These are phyloP conservation scores for Scomber japonicus DNA, from an alignment of 2,113 vertebrate genomes.

Conservation along the genomic window DNA sequence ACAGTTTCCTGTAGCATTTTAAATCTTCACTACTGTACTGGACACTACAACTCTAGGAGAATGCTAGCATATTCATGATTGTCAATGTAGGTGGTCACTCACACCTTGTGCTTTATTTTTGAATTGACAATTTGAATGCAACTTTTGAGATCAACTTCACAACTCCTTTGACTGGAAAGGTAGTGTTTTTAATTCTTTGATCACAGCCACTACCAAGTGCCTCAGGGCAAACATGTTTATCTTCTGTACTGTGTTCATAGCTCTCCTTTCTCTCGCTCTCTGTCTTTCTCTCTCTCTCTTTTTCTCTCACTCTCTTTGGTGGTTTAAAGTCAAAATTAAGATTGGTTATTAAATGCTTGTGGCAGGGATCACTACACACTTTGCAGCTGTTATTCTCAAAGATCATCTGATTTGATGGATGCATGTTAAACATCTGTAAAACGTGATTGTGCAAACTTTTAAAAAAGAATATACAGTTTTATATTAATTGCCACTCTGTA, in stretches of 20 bases:
- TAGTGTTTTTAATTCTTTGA: constrained; percentile 65
- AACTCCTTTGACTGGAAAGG: constrained; percentile 51
- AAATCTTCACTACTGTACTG: constrained; percentile 57
- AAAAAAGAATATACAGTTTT: constrained; percentile 3
- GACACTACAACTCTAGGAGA: constrained; percentile 66
- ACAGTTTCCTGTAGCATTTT: constrained; percentile 69
- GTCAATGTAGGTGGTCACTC: constrained; percentile 60
- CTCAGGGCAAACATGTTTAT: constrained; percentile 74
- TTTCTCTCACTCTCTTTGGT: constrained; percentile 11
- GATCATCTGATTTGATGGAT: neutral
- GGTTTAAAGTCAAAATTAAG: constrained; percentile 31
- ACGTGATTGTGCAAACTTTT: constrained; percentile 8
- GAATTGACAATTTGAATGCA: constrained; percentile 76
- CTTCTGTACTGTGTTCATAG: constrained; percentile 64
- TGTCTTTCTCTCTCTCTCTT: neutral
- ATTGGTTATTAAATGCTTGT: constrained; percentile 45
- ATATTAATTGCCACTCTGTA: neutral
- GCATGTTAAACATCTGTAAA: neutral
- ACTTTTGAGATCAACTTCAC: constrained; percentile 58
- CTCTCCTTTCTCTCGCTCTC: neutral
- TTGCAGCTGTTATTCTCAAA: constrained; percentile 33
- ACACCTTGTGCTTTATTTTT: constrained; percentile 75
- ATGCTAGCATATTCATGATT: constrained; percentile 70
- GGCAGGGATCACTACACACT: constrained; percentile 34
- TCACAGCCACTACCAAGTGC: constrained; percentile 74